Conservation (phyloP, 2,888 invertebrate genomes). For the Escarpia spicata region DNA sequence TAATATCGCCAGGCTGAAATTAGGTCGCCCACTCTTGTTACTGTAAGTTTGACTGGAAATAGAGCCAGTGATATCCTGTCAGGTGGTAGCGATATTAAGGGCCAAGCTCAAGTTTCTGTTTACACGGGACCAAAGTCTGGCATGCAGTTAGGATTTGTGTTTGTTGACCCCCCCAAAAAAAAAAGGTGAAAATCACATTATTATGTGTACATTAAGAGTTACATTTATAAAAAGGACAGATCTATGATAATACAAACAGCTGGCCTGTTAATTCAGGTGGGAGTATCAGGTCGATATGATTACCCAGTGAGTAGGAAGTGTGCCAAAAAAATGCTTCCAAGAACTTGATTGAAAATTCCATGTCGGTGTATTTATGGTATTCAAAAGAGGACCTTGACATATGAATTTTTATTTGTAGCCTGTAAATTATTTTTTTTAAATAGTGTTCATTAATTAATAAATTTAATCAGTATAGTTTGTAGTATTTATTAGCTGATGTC, state of each 20-base stretch:
- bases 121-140: background rate
- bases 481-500: background rate
- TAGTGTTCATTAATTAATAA: background rate
- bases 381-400: background rate
- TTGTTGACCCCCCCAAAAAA: background rate
- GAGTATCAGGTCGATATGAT: background rate
- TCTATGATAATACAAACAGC: background rate
- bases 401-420: background rate
- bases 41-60: background rate
- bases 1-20: background rate
- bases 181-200: background rate
- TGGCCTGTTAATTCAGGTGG: background rate
- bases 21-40: background rate
- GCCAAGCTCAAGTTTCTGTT: background rate
- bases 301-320: background rate
- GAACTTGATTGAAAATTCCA: background rate
- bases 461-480: background rate
- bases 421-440: background rate
- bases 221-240: background rate
- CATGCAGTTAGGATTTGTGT: background rate
- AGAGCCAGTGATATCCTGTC: background rate
- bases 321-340: background rate
- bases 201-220: background rate
- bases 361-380: background rate
- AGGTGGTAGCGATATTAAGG: background rate